Evolutionary conservation across 2,797 vertebrate genomes (phyloP), one percentile per base, ranked within the genome.

Genomic region (Philypnodon macrostomus): DNA sequence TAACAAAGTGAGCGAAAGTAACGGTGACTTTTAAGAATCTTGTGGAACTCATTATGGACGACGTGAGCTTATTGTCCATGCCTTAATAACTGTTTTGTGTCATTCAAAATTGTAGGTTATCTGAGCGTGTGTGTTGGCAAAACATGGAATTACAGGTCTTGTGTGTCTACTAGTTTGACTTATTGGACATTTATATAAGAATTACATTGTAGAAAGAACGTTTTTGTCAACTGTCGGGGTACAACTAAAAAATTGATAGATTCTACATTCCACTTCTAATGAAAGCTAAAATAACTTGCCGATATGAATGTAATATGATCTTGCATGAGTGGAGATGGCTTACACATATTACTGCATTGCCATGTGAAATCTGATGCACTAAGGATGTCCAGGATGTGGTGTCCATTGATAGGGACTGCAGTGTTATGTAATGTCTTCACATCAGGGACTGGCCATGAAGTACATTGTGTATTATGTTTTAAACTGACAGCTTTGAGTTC

Each of bases 71-170:
- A 44, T 30, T 18, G 27, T 41, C 27, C 23, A 41, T 11, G 14
- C 13, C 10, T 30, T 44, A 44, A 44, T 44, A 2, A 44, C 41
- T 44, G 41, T 44, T 44, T 44, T 30, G 26, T 16, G 15, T 8
- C 5, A 4, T 1, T n/a, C 26, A 17, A 30, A 44, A 44, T 44
- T 44, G 16, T n/a, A 44, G 27, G 26, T 30, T 44, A 2, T 18
- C 1, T 8, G 16, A 17, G 34, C 10, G 2, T 18, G 41, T 8
- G 38, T 19, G 19, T 39, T 23, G 13, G 41, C 41, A 44, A 30
- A 44, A 44, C 41, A 30, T 31, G 5, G 15, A 44, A 30, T 31
- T 44, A 27, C 13, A 6, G 41, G 27, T 29, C 27, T 44, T 42
- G 2, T 7, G 3, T 27, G 24, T 23, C 21, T 3, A 6, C 21